phyloP scores from a whole-genome alignment of 2,113 vertebrate genomes.

The Patagioenas fasciata region DNA sequence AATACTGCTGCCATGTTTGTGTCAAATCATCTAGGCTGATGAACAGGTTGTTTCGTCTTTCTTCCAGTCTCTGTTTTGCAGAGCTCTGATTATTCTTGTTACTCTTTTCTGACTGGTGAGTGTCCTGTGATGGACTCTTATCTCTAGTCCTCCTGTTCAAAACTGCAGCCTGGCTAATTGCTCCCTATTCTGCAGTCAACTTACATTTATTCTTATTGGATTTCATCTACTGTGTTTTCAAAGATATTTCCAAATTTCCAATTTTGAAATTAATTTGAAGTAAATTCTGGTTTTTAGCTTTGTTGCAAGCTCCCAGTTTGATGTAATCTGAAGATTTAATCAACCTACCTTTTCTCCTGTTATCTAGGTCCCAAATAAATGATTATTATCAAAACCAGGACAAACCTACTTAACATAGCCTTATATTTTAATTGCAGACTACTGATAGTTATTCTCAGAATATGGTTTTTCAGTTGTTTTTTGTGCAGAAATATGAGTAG shows the following conservation, averaged over 20 bases:
- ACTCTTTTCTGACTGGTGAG: background rate
- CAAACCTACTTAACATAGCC: background rate
- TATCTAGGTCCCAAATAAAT: background rate
- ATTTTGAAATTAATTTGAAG: background rate
- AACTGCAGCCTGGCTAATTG: background rate
- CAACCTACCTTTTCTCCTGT: background rate
- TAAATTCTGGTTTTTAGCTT: background rate
- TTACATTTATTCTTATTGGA: background rate
- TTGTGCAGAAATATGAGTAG: background rate
- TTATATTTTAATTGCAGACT: background rate
- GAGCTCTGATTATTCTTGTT: background rate
- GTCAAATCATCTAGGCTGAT: background rate
- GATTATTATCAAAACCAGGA: background rate
- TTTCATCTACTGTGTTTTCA: background rate
- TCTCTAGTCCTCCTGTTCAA: background rate
- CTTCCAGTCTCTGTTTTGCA: background rate
- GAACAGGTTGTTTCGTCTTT: background rate
- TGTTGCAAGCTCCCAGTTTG: background rate
- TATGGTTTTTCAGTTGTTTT: background rate
- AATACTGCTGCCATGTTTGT: background rate
- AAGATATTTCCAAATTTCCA: background rate
- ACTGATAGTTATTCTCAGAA: background rate
- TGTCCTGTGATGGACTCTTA: background rate
- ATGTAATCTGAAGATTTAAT: background rate
- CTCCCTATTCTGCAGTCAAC: background rate